These are phyloP conservation scores for Pectinophora gossypiella DNA, from an alignment of 1,140 invertebrate species.

Conservation along the genomic window DNA sequence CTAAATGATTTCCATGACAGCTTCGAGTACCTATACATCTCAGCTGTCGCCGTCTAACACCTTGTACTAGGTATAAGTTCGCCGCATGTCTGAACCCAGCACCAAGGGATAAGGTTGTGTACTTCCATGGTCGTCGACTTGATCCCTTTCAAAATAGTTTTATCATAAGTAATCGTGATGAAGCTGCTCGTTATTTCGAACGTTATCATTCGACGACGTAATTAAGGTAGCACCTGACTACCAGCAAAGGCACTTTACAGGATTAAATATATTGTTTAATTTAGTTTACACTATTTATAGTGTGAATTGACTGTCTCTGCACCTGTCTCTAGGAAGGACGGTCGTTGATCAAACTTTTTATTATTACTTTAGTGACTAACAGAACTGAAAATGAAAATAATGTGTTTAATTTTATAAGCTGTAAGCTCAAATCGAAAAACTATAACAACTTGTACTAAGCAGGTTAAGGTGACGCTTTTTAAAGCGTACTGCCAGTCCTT, in stretches of 20 bases:
- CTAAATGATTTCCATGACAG: too few species aligned
- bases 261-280: conserved; percentile 1
- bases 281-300: conserved; percentile 1
- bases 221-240: conserved; percentile 13
- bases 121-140: background rate
- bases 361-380: too few species aligned
- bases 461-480: too few species aligned
- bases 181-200: background rate
- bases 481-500: too few species aligned
- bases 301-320: background rate
- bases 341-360: background rate
- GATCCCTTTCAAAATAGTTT: conserved; percentile 1
- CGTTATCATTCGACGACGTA: background rate
- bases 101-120: background rate
- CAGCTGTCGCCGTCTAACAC: too few species aligned
- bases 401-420: too few species aligned
- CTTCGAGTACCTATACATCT: too few species aligned
- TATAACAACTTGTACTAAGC: too few species aligned
- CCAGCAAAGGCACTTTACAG: background rate
- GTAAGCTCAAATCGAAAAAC: too few species aligned
- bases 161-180: conserved; percentile 1
- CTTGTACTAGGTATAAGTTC: too few species aligned
- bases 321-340: background rate
- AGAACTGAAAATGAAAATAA: too few species aligned
- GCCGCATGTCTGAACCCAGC: too few species aligned